phyloP scores from a whole-genome alignment of 2,888 invertebrate genomes.

The Stratiomys singularior region DNA sequence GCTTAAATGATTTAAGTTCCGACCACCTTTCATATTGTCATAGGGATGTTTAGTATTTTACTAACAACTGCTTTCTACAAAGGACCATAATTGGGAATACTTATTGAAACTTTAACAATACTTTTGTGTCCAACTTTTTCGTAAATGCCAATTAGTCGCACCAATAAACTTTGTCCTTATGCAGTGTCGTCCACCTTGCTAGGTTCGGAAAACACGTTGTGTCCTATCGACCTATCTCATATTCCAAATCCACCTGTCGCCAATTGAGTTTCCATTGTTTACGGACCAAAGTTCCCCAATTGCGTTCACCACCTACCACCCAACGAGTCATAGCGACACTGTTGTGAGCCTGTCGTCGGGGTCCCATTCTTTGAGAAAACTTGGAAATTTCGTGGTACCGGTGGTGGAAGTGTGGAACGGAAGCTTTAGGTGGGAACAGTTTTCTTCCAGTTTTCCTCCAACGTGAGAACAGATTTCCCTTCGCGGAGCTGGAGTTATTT shows the following conservation, averaged over 20 bases:
- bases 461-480: slow-evolving; percentile 25
- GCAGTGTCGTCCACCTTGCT: too few species aligned
- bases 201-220: neutral
- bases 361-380: neutral
- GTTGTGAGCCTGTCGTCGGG: neutral
- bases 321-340: neutral
- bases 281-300: slow-evolving; percentile 16
- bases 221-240: neutral
- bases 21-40: too few species aligned
- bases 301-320: neutral
- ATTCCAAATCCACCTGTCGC: neutral
- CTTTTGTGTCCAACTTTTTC: too few species aligned
- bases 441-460: slow-evolving; percentile 33
- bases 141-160: too few species aligned
- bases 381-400: neutral
- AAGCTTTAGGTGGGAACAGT: slow-evolving; percentile 33
- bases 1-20: too few species aligned
- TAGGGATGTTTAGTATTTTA: too few species aligned
- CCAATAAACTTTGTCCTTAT: too few species aligned
- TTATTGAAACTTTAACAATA: too few species aligned
- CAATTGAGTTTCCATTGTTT: slow-evolving; percentile 21
- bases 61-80: too few species aligned
- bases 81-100: too few species aligned
- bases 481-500: neutral
- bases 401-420: slow-evolving; percentile 10